These are phyloP conservation scores for Pelmatolapia mariae DNA, from an alignment of 2,113 vertebrate genomes.

Conservation along the genomic window DNA sequence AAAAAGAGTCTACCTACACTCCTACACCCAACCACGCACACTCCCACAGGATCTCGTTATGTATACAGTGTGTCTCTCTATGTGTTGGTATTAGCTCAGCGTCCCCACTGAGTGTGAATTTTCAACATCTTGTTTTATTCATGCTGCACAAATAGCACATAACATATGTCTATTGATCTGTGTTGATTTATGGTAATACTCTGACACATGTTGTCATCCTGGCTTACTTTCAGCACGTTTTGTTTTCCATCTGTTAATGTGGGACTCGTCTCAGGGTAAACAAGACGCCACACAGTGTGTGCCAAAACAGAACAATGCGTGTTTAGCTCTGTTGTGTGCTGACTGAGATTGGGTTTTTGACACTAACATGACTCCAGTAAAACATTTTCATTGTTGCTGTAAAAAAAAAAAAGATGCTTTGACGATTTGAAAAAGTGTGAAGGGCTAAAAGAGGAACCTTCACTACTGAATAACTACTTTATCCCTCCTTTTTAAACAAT, in stretches of 20 bases:
- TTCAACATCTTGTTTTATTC: conserved; percentile 14
- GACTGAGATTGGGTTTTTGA: background rate
- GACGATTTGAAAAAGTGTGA: background rate
- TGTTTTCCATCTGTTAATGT: background rate
- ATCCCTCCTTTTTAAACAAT: background rate
- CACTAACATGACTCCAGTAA: background rate
- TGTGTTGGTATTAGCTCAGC: background rate
- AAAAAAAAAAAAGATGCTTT: background rate
- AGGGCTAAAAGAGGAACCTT: background rate
- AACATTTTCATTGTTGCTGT: background rate
- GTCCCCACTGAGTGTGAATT: background rate
- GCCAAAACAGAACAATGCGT: background rate
- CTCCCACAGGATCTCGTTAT: background rate
- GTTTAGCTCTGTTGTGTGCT: background rate
- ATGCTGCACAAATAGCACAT: background rate
- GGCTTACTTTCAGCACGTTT: background rate
- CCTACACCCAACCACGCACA: background rate
- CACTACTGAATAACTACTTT: background rate
- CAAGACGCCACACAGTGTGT: background rate
- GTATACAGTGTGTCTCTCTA: background rate
- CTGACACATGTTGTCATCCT: background rate
- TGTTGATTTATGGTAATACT: conserved; percentile 16
- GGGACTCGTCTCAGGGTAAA: background rate
- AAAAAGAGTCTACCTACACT: conserved; percentile 2
- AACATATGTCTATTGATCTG: background rate